phyloP scores from a whole-genome alignment of 2,113 vertebrate species.

The Sisor rabdophorus region DNA sequence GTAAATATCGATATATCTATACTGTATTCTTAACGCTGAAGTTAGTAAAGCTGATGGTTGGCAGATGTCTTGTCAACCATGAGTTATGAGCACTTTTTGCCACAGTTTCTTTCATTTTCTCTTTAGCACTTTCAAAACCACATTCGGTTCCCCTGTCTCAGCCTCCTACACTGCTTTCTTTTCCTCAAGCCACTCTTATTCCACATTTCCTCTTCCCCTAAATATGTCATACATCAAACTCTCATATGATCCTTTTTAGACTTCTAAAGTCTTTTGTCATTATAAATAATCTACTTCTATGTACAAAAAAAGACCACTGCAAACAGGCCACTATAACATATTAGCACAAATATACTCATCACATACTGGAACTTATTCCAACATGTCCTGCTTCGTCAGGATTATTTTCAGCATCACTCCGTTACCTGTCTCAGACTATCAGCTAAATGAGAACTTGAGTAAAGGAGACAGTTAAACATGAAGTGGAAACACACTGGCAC shows the following conservation, averaged over 20 bases:
- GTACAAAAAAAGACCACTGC: conserved; percentile 71
- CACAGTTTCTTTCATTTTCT: conserved; percentile 19
- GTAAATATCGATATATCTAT: conserved; percentile 21
- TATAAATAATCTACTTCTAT: conserved; percentile 60
- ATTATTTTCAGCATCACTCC: background rate
- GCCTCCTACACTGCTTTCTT: background rate
- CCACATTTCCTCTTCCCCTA: conserved; percentile 6
- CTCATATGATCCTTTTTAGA: conserved; percentile 22
- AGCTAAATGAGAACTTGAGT: background rate
- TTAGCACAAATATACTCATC: conserved; percentile 62
- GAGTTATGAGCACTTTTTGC: conserved; percentile 57
- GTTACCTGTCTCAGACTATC: background rate
- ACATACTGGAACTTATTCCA: conserved; percentile 62
- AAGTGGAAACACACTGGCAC: conserved; percentile 39
- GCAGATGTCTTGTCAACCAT: conserved; percentile 40
- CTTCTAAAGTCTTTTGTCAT: conserved; percentile 39
- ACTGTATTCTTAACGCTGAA: conserved; percentile 38
- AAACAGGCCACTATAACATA: conserved; percentile 61
- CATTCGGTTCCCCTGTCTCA: conserved; percentile 36
- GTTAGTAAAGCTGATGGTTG: conserved; percentile 43
- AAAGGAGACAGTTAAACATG: background rate
- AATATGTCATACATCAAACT: background rate
- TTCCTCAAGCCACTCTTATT: background rate
- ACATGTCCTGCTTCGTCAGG: conserved; percentile 62
- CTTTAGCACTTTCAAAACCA: conserved; percentile 47